phyloP scores from a whole-genome alignment of 2,113 vertebrate species.

The Indicator indicator region DNA sequence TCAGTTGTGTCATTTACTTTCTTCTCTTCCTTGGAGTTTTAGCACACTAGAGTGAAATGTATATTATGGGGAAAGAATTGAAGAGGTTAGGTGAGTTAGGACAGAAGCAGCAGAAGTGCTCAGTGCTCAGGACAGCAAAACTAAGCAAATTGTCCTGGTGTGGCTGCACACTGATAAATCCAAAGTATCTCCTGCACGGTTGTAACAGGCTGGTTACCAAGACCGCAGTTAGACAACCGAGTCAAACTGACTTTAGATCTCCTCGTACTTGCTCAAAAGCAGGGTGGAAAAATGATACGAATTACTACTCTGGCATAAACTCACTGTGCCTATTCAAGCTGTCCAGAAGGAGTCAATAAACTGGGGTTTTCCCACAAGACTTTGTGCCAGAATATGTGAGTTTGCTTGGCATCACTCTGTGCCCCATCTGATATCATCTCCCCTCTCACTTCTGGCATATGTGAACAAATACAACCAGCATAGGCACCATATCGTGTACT shows the following conservation, averaged over 20 bases:
- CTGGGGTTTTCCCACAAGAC: no score
- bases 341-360: neutral
- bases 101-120: neutral
- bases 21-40: neutral
- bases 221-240: neutral
- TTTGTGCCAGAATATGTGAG: neutral
- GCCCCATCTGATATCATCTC: neutral
- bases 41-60: neutral
- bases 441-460: neutral
- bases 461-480: neutral
- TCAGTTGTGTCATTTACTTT: neutral
- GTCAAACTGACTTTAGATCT: neutral
- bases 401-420: neutral
- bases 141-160: neutral
- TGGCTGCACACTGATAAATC: neutral
- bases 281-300: neutral
- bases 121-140: neutral
- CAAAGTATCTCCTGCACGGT: neutral
- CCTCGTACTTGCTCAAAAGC: neutral
- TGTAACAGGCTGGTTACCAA: neutral
- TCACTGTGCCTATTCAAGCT: neutral
- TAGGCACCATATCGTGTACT: fast-evolving
- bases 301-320: neutral
- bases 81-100: neutral
- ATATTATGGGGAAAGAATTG: neutral